phyloP scores from a whole-genome alignment of 2,113 vertebrate genomes.

The Meriones unguiculatus region DNA sequence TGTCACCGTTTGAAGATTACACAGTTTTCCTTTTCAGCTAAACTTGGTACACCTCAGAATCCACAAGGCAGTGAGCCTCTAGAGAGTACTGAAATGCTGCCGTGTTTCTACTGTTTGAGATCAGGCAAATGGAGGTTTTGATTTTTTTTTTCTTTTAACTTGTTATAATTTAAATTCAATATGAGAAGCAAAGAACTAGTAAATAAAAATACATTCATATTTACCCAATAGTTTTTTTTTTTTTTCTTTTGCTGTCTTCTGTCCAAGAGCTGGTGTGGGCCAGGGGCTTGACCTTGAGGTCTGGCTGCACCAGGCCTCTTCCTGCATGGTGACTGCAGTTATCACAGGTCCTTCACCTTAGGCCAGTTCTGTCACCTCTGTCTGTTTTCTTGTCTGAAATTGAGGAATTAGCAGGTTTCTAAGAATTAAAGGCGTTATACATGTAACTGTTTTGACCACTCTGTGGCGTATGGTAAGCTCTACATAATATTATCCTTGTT shows the following conservation, averaged over 20 bases:
- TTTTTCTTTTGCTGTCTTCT: background rate
- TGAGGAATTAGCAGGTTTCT: slow-evolving; percentile 22
- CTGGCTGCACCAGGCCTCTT: background rate
- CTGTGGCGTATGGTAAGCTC: background rate
- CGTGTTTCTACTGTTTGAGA: slow-evolving; percentile 82
- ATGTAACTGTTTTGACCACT: slow-evolving; percentile 44
- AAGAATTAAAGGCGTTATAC: slow-evolving; percentile 62
- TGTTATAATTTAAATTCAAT: slow-evolving; percentile 43
- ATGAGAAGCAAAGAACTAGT: background rate
- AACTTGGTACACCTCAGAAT: slow-evolving; percentile 86
- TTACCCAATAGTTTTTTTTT: background rate
- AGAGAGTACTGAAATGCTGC: slow-evolving; percentile 36
- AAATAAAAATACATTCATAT: background rate
- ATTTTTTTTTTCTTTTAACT: slow-evolving; percentile 56
- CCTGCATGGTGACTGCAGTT: background rate
- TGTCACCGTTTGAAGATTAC: slow-evolving; percentile 93
- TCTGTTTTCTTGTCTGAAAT: slow-evolving; percentile 26
- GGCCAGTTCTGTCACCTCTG: background rate
- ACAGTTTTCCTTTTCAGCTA: slow-evolving; percentile 80
- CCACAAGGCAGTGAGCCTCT: slow-evolving; percentile 83
- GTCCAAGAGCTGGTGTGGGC: background rate
- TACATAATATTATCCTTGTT: slow-evolving; percentile 45
- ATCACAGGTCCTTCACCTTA: slow-evolving; percentile 10
- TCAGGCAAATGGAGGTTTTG: slow-evolving; percentile 71
- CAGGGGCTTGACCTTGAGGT: background rate